Evolutionary conservation across 2,888 invertebrate species (phyloP).

Genomic region (Ochlodes sylvanus): DNA sequence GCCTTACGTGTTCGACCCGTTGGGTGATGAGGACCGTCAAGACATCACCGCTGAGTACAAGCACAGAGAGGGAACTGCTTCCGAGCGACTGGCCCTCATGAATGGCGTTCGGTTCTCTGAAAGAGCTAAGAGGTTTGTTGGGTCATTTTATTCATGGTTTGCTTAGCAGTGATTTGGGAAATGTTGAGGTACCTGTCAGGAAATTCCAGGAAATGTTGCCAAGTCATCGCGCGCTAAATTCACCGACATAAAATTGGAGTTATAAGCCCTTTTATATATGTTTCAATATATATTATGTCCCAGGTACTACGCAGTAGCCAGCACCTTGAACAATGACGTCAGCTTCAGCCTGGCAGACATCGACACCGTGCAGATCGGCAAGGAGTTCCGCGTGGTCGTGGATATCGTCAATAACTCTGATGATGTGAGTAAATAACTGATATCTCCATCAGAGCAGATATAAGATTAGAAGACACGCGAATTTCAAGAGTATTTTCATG

Average conservation of each 20-base stretch:
- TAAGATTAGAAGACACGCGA: too few relatives aligned
- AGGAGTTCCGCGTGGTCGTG: slow-evolving; percentile 88
- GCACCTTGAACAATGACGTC: slow-evolving; percentile 85
- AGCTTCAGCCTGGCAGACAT: slow-evolving; percentile 87
- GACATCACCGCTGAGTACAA: slow-evolving; percentile 90
- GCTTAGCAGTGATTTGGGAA: too few relatives aligned
- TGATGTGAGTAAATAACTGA: slow-evolving; percentile 59
- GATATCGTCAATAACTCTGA: slow-evolving; percentile 87
- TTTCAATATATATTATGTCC: slow-evolving; percentile 3
- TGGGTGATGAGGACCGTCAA: slow-evolving; percentile 89
- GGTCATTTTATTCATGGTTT: background rate
- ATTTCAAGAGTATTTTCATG: too few relatives aligned
- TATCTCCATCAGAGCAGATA: too few relatives aligned
- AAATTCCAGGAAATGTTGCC: too few relatives aligned
- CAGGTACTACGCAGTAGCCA: slow-evolving; percentile 86
- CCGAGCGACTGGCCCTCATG: slow-evolving; percentile 89
- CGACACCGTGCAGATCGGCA: slow-evolving; percentile 88
- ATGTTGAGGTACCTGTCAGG: too few relatives aligned
- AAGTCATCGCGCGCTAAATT: too few relatives aligned
- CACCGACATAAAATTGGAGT: too few relatives aligned
- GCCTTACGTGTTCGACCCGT: slow-evolving; percentile 89
- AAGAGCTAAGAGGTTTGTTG: slow-evolving; percentile 85
- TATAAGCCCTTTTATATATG: too few relatives aligned
- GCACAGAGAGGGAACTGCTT: slow-evolving; percentile 88
- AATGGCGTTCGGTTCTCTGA: slow-evolving; percentile 89